Conservation (phyloP, 2,888 invertebrate species). For the Drosophila mulleri region DNA sequence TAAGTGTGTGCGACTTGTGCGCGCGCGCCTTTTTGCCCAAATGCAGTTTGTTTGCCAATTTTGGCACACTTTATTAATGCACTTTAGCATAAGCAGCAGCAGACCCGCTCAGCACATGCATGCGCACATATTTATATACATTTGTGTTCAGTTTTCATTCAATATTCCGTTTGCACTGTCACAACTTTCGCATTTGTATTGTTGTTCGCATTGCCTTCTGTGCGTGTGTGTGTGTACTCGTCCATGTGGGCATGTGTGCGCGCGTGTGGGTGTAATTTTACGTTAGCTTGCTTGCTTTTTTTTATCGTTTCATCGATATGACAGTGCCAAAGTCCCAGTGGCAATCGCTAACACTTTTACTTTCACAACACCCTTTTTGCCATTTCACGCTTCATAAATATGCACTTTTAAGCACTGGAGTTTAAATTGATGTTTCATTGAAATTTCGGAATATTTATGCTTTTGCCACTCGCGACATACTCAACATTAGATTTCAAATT, state of each 20-base stretch:
- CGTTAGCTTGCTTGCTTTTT: slow-evolving; percentile 58
- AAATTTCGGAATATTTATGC: neutral
- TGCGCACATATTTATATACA: neutral
- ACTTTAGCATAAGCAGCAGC: slow-evolving; percentile 35
- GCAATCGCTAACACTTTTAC: slow-evolving; percentile 69
- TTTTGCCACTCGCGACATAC: slow-evolving; percentile 21
- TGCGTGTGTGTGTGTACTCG: slow-evolving; percentile 33
- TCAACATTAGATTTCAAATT: neutral
- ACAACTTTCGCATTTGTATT: slow-evolving; percentile 32
- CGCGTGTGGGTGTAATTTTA: slow-evolving; percentile 47
- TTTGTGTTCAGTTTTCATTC: slow-evolving; percentile 56
- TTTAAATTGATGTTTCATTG: slow-evolving; percentile 21
- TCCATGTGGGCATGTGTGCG: slow-evolving; percentile 39
- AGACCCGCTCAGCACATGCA: slow-evolving; percentile 22
- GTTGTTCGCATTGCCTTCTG: slow-evolving; percentile 21
- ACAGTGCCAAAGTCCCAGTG: slow-evolving; percentile 25
- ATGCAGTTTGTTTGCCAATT: slow-evolving; percentile 66
- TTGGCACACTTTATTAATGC: slow-evolving; percentile 51
- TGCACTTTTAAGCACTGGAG: slow-evolving; percentile 30
- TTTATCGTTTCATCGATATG: slow-evolving; percentile 69
- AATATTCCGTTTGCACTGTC: slow-evolving; percentile 42
- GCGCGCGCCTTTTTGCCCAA: slow-evolving; percentile 65
- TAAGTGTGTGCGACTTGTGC: slow-evolving; percentile 41
- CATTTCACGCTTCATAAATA: slow-evolving; percentile 12
- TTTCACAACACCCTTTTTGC: slow-evolving; percentile 60